Evolutionary conservation across 2,113 vertebrate genomes (phyloP), one percentile per base, ranked within the genome.

Genomic region (Boulengeromyrus knoepffleri): DNA sequence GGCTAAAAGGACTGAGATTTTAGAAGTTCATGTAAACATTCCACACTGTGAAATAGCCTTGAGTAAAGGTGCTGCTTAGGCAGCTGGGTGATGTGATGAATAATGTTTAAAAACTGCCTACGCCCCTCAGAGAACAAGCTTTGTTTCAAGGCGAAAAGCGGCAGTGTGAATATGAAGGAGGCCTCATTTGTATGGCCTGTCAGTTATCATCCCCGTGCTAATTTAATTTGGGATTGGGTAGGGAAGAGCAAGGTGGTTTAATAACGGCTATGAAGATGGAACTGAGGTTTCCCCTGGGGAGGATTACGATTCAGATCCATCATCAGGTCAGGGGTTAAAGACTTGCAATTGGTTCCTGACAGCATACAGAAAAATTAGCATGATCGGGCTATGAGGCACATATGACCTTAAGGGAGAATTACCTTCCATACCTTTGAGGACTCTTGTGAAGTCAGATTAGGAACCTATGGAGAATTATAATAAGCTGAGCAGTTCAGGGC

Each of bases 161-260:
- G 0, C 24, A 2, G 19, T 2, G 83, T 90, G 87, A 90, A 88
- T 88, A 90, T 90, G 53, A 53, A 90, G 70, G 74, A 62, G 42
- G 52, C 56, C 87, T 36, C 19, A 58, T 88, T 15, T 84, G 56
- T 62, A 85, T 39, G 19, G 42, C 77, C 19, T 88, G 87, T 85
- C 87, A 85, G 24, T 90, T 53, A 84, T 62, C 70, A 62, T 88
- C 47, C n/a, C 19, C 7, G 2, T 83, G 42, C 87, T 90, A 90
- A 90, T 90, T 84, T 88, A 3, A 52, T 90, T 88, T 90, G 52
- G 39, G 46, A 90, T 62, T 77, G 45, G 87, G 70, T 83, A 86
- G 85, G 53, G 90, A 88, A 47, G 36, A 36, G 85, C 46, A 87
- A 88, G 47, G 5, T n/a, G 4, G 24, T 52, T 19, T 62, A 88